Base-by-base conservation (phyloP, 2,113 vertebrate species). In the Pterocles orientalis region DNA sequence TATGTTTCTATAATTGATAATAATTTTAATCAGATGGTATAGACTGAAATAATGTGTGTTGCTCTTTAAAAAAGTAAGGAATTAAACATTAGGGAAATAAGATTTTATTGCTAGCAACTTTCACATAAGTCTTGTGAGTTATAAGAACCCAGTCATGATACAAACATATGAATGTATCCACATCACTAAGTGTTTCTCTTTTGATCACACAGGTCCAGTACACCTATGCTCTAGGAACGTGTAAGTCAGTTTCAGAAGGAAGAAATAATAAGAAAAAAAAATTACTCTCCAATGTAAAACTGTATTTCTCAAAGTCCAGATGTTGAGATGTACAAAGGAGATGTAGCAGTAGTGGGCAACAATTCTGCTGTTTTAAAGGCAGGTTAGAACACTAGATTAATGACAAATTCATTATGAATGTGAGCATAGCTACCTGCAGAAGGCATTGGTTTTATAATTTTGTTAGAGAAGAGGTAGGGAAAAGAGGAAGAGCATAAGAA, bases 1-100 rank as follows among this genome's bases (percentile, higher is more conserved):
- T 41, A 41, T 41, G 41, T 41, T 41, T 41, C 41, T 41, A 41
- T 41, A 13, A 41, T 41, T 34, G 14, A 76, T 25, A 64, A 87
- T 81, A 8, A 31, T 73, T 94, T 86, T 92, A 86, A 82, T 94
- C 79, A 95, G 71, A 18, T 82, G 31, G 31, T 76, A 82, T 82
- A 88, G 92, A 75, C 61, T 80, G 53, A 69, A 82, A 43, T 64
- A 93, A 73, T 90, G 29, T 61, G 66, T 90, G 68, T 47, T 95
- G 86, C 72, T 97, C 72, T 95, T 97, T 97, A 97, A 81, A 91
- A 58, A 72, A 81, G 31, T 58, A 70, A 92, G 80, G 51, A 96
- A 95, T 82, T 95, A 94, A 82, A 94, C 87, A 77, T 28, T 66
- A 14, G 19, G 82, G 62, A 91, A 90, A 88, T 53, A 77, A 78